Evolutionary conservation across 2,113 vertebrate genomes (phyloP).

Genomic region (Gobio gobio): DNA sequence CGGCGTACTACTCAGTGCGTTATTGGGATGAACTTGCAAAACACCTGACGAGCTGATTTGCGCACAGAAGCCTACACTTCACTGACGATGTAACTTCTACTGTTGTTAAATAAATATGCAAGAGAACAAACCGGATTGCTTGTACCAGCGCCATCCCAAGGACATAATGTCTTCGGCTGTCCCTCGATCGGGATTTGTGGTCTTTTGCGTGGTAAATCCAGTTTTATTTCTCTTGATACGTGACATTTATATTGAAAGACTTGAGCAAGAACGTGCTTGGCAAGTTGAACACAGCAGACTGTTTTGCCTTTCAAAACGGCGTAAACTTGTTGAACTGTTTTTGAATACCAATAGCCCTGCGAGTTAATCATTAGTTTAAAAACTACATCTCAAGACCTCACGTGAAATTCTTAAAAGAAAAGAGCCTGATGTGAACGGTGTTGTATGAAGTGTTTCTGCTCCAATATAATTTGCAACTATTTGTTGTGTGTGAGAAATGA

Average conservation of each 20-base stretch:
- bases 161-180: conserved; percentile 23
- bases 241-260: not conserved
- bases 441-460: not conserved
- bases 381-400: not conserved
- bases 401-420: not conserved
- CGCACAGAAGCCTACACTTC: not conserved
- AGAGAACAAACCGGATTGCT: conserved; percentile 13
- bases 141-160: conserved; percentile 2
- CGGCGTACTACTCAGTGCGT: not conserved
- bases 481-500: not conserved
- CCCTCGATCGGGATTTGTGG: conserved; percentile 21
- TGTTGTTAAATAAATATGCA: not conserved
- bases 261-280: not conserved
- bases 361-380: not conserved
- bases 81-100: not conserved
- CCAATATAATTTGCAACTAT: not conserved
- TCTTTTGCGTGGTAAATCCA: conserved; percentile 50
- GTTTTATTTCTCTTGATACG: not conserved
- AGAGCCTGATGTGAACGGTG: not conserved
- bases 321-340: not conserved
- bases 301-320: not conserved
- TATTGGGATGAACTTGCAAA: not conserved
- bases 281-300: not conserved
- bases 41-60: not conserved
- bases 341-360: not conserved